phyloP scores from a whole-genome alignment of 2,797 vertebrate genomes.

The Perdix hodgsoniae region DNA sequence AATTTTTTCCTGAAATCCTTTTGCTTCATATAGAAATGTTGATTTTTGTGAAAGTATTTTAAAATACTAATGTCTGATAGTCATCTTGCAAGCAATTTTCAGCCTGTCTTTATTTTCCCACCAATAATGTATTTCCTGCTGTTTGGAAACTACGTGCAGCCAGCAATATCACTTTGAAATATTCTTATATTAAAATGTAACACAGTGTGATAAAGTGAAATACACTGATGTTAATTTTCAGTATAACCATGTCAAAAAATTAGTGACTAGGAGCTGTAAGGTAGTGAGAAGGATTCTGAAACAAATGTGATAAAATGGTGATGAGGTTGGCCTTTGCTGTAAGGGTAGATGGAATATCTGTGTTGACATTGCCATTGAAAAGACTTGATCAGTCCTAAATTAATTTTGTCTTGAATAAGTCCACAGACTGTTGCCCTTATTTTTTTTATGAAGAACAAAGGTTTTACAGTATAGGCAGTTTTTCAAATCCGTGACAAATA shows the following conservation, averaged over 20 bases:
- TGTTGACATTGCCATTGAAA: not conserved
- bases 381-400: not conserved
- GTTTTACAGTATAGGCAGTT: not conserved
- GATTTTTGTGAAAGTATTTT: constrained; percentile 41
- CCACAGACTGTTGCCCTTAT: not conserved
- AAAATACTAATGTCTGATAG: constrained; percentile 25
- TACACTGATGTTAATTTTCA: constrained; percentile 48
- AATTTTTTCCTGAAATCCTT: not conserved
- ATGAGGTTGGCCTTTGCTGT: constrained; percentile 42
- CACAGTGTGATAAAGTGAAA: constrained; percentile 44
- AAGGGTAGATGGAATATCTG: not conserved
- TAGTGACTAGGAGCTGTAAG: constrained; percentile 21
- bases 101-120: constrained; percentile 58
- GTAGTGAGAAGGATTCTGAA: constrained; percentile 2
- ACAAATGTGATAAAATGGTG: constrained; percentile 22
- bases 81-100: constrained; percentile 43
- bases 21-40: not conserved
- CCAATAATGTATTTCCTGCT: constrained; percentile 47
- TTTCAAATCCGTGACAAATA: not conserved
- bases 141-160: constrained; percentile 56
- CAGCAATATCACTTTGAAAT: constrained; percentile 68
- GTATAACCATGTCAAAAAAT: constrained; percentile 49
- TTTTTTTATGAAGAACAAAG: constrained; percentile 20
- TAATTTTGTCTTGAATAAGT: not conserved
- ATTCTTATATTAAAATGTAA: constrained; percentile 31